Base-by-base conservation (phyloP, 2,888 invertebrate species). In the Scelioninae gen. 1 region DNA sequence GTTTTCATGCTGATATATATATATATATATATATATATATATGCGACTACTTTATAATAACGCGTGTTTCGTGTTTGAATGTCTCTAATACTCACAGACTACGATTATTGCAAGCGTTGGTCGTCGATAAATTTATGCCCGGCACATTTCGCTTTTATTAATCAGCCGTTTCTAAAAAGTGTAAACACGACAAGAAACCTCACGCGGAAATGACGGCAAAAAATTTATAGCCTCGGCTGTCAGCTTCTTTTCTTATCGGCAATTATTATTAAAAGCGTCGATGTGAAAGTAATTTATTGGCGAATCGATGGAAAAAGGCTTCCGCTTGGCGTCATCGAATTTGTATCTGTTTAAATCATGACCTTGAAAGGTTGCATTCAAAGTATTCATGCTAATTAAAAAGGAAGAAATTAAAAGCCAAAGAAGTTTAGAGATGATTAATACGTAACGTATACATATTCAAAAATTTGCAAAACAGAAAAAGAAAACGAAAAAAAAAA, bases 231-330 rank as follows among this genome's bases (percentile, higher is more conserved):
- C 60, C 34, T 55, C 65, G 13, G n/a, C 29, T 38, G 63, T 38
- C 47, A 60, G 58, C 58, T 49, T 49, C 45, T 58, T 66, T 75
- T 63, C 49, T 65, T 58, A n/a, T 38, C 56, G 31, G 3, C 11
- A 10, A 49, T 63, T 65, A 75, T 65, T 75, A 75, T 63, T 63
- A 45, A 49, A 65, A 11, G 23, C 38, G 51, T 34, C 45, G 10
- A 65, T 15, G 65, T 56, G 75, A 75, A 65, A 75, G 75, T 75
- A 49, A 65, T 47, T 75, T 72, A 62, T 72, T 34, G 62, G 23
- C 43, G 38, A 13, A 29, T 32, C 16, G 29, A 16, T 6, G n/a
- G 15, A 65, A 68, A 56, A 68, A 40, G 16, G 2, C 62, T 74
- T 63, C 63, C 74, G 62, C 34, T 23, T 74, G 32, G 45, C 55